Conservation (phyloP, 2,113 vertebrate species). For the Fregetta grallaria region DNA sequence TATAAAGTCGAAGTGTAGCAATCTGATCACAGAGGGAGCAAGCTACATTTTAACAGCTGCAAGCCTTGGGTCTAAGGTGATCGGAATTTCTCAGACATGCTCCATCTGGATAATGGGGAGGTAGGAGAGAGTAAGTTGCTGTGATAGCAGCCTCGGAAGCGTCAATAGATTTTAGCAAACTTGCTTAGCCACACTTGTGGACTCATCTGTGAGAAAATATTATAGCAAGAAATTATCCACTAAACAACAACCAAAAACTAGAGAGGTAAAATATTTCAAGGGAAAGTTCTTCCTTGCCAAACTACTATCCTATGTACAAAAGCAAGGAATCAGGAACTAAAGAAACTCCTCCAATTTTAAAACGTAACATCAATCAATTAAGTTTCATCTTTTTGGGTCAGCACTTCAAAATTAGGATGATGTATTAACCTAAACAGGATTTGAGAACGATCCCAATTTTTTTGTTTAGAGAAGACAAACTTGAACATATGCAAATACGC, state of each 20-base stretch:
- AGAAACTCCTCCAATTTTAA: not conserved
- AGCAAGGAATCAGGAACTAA: not conserved
- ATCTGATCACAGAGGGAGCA: not conserved
- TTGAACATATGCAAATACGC: not conserved
- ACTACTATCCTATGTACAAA: not conserved
- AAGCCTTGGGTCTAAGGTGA: not conserved
- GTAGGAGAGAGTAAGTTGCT: not conserved
- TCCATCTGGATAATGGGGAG: not conserved
- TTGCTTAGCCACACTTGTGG: not conserved
- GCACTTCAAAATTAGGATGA: not conserved
- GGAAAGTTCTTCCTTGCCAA: not conserved
- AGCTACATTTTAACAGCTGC: conserved; percentile 23
- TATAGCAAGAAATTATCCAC: not conserved
- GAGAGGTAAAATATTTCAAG: not conserved
- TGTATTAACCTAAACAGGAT: not conserved
- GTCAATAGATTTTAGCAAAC: not conserved
- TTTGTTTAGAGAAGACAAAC: not conserved
- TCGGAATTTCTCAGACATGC: conserved; percentile 1
- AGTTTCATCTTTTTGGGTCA: not conserved
- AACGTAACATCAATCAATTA: not conserved
- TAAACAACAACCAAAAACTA: not conserved
- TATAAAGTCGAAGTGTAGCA: not conserved
- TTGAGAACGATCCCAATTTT: not conserved
- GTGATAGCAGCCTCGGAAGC: not conserved
- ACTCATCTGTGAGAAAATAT: not conserved